Evolutionary conservation across 2,888 invertebrate genomes (phyloP).

Genomic region (Drosophila gaucha): DNA sequence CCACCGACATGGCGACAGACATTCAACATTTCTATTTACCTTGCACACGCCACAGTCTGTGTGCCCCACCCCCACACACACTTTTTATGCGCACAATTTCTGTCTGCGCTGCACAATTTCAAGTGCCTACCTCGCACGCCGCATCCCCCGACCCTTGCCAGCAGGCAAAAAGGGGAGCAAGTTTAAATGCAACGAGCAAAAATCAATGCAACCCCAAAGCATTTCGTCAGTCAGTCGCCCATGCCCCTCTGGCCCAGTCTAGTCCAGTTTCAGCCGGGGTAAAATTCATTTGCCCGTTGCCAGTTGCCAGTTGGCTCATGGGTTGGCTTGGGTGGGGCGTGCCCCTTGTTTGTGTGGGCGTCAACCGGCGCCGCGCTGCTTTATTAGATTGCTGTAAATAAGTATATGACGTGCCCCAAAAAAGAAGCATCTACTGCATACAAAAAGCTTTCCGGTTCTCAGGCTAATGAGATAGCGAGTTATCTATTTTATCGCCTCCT

Average conservation of each 20-base stretch:
- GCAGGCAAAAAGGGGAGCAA: slow-evolving; percentile 71
- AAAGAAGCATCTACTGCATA: slow-evolving; percentile 18
- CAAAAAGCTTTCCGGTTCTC: slow-evolving; percentile 6
- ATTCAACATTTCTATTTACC: slow-evolving; percentile 66
- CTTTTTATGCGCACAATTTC: slow-evolving; percentile 60
- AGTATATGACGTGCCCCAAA: slow-evolving; percentile 68
- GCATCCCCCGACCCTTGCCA: not conserved
- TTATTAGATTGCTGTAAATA: slow-evolving; percentile 79
- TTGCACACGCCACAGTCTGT: slow-evolving; percentile 44
- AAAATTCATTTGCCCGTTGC: slow-evolving; percentile 51
- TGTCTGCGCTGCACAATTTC: slow-evolving; percentile 78
- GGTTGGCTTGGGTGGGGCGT: not conserved
- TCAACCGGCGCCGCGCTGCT: slow-evolving; percentile 71
- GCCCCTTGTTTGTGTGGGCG: slow-evolving; percentile 46
- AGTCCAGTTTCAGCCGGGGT: slow-evolving; percentile 9
- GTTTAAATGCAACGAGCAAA: slow-evolving; percentile 80
- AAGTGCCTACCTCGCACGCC: slow-evolving; percentile 45
- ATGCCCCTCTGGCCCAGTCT: slow-evolving; percentile 5
- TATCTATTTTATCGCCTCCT: slow-evolving; percentile 27
- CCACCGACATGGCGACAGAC: slow-evolving; percentile 39
- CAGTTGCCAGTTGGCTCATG: slow-evolving; percentile 7
- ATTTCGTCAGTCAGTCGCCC: slow-evolving; percentile 16
- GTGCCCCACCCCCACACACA: slow-evolving; percentile 5
- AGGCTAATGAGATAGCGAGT: slow-evolving; percentile 28
- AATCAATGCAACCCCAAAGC: slow-evolving; percentile 79